These are phyloP conservation scores for Cheilosia variabilis DNA, from an alignment of 2,888 invertebrate species.

Conservation along the genomic window DNA sequence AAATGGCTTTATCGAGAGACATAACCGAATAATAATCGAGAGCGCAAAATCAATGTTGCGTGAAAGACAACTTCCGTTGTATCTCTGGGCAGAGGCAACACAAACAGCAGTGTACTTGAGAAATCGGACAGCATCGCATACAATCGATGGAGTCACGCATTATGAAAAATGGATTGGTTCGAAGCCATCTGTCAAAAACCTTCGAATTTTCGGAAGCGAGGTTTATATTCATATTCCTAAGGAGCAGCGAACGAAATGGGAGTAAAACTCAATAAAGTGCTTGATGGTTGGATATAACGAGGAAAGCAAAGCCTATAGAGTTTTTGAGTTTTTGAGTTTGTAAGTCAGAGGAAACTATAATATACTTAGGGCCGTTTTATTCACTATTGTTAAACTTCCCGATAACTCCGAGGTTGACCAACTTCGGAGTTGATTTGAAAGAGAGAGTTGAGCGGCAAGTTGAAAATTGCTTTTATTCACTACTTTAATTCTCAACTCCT, in stretches of 20 bases:
- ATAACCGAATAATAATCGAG: slow-evolving; percentile 49
- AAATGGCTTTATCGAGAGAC: slow-evolving; percentile 51
- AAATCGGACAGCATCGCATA: slow-evolving; percentile 77
- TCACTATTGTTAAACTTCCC: no score
- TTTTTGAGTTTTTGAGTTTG: no score
- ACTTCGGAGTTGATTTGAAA: no score
- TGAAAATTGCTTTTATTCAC: no score
- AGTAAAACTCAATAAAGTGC: slow-evolving; percentile 59
- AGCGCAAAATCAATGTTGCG: slow-evolving; percentile 53
- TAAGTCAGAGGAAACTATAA: slow-evolving; percentile 37
- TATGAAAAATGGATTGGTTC: slow-evolving; percentile 75
- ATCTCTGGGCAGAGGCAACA: slow-evolving; percentile 80
- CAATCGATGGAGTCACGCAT: slow-evolving; percentile 70
- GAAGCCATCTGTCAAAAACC: slow-evolving; percentile 68
- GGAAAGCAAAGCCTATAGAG: slow-evolving; percentile 15
- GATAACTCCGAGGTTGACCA: no score
- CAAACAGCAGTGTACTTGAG: slow-evolving; percentile 78
- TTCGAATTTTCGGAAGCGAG: slow-evolving; percentile 55
- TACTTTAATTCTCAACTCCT: no score
- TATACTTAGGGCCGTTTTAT: no score
- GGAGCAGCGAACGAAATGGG: slow-evolving; percentile 67
- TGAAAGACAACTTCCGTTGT: slow-evolving; percentile 19
- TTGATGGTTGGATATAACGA: slow-evolving; percentile 51
- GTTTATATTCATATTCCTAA: slow-evolving; percentile 51
- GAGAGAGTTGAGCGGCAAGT: no score